Evolutionary conservation across 2,113 vertebrate species (phyloP).

Genomic region (Elanoides forficatus): DNA sequence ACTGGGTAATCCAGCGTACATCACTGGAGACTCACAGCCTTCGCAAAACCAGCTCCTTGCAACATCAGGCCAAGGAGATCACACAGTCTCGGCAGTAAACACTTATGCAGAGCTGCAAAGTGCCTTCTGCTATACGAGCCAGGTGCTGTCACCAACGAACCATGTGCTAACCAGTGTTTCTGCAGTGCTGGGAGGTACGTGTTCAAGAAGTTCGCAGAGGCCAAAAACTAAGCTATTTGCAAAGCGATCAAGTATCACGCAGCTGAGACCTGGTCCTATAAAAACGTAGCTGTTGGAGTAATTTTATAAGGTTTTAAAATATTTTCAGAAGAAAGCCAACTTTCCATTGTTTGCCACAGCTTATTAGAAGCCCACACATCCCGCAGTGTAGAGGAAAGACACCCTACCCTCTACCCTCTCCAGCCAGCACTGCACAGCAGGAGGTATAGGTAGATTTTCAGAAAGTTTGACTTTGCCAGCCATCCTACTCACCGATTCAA

Average conservation of each 20-base stretch:
- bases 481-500: not conserved
- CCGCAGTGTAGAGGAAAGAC: not conserved
- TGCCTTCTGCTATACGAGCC: not conserved
- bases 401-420: not conserved
- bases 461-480: not conserved
- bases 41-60: not conserved
- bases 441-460: not conserved
- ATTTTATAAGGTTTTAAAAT: constrained; percentile 4
- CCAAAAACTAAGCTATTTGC: not conserved
- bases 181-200: not conserved
- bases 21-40: not conserved
- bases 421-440: not conserved
- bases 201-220: not conserved
- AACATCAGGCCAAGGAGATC: not conserved
- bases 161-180: not conserved
- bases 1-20: not conserved
- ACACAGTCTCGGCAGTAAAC: not conserved
- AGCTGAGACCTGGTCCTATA: not conserved
- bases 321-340: constrained; percentile 26
- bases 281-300: not conserved
- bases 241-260: not conserved
- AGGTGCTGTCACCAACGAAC: not conserved
- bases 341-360: constrained; percentile 34
- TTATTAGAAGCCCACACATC: not conserved
- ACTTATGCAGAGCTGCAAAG: not conserved